Percentiles rank a stretch among this genome's conserved stretches.
Conservation (phyloP, 23 tunicate genomes). For the Botrylloides violaceus region DNA sequence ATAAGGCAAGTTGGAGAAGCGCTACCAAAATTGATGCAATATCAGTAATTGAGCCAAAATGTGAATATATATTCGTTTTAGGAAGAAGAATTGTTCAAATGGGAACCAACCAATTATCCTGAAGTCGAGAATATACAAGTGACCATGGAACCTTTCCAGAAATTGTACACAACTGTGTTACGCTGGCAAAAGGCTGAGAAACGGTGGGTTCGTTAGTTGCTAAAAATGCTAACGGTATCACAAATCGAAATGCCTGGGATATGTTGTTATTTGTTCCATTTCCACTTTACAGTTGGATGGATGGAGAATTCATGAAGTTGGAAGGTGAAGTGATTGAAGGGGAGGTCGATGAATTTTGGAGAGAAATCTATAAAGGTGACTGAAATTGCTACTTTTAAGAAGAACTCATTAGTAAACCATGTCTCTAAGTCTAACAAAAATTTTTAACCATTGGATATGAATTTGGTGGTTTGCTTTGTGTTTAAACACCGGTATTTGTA, state of each 20-base stretch:
- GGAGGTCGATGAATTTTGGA: conserved; percentile 96
- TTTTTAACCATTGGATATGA: too few species aligned
- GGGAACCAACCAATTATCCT: conserved; percentile 90
- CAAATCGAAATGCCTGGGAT: background rate
- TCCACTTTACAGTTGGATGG: conserved; percentile 40
- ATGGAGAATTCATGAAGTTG: conserved; percentile 91
- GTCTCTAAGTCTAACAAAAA: too few species aligned
- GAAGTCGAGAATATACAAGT: conserved; percentile 65
- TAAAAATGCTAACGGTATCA: background rate
- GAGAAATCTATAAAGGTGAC: conserved; percentile 93
- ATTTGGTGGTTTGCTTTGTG: too few species aligned
- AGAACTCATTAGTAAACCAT: too few species aligned
- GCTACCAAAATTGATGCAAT: too few species aligned
- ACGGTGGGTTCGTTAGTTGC: background rate
- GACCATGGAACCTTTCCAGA: conserved; percentile 73
- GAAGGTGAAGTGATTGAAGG: conserved; percentile 92
- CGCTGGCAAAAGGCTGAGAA: conserved; percentile 96
- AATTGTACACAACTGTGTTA: conserved; percentile 61
- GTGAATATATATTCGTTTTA: conserved; percentile 2
- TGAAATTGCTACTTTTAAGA: too few species aligned
- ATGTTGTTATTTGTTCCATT: background rate
- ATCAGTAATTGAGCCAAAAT: background rate
- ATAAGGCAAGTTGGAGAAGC: too few species aligned
- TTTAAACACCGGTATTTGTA: too few species aligned
- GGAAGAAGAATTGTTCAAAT: conserved; percentile 95